Evolutionary conservation across 2,113 vertebrate genomes (phyloP), one percentile per base, ranked within the genome.

Genomic region (Rhea pennata): DNA sequence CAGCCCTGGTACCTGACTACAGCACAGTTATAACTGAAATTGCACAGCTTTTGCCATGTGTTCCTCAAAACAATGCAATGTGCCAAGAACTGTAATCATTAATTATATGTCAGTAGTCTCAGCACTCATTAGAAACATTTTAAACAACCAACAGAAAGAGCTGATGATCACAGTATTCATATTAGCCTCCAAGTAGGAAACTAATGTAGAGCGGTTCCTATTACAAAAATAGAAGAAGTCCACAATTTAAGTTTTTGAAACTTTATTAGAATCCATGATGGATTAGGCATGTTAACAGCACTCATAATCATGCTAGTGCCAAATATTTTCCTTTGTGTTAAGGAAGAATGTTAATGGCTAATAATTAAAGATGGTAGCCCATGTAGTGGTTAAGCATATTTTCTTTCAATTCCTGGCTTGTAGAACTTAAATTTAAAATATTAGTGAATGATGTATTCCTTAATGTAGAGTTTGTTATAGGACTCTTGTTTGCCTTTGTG

Each of bases 401-500:
- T 79, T 73, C n/a, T 73, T 79, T 48, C 12, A 80, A 67, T 85
- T 86, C 50, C 53, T 72, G 56, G 23, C 21, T 80, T 59, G 64
- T 33, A 91, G 76, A 84, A 40, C 40, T 79, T 50, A 44, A 58
- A 91, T 80, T 44, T 80, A 50, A 91, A 73, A 61, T 22, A 51
- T 36, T 13, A 80, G 46, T 96, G 85, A 93, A 66, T 31, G 15
- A 29, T 89, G 39, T 42, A 85, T 84, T 96, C 73, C 29, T 40
- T 88, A 85, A 24, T 62, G 84, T 80, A 74, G 61, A 88, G 50
- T 53, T 70, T 51, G 42, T 72, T 84, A 90, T 76, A 21, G 42
- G 39, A 46, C 36, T 87, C 93, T n/a, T 31, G 71, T 92, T 91
- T 90, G 70, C 33, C 67, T 65, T 97, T 97, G 86, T 80, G n/a